Evolutionary conservation across 2,888 invertebrate species (phyloP).

Genomic region (Drosophila heteroneura): DNA sequence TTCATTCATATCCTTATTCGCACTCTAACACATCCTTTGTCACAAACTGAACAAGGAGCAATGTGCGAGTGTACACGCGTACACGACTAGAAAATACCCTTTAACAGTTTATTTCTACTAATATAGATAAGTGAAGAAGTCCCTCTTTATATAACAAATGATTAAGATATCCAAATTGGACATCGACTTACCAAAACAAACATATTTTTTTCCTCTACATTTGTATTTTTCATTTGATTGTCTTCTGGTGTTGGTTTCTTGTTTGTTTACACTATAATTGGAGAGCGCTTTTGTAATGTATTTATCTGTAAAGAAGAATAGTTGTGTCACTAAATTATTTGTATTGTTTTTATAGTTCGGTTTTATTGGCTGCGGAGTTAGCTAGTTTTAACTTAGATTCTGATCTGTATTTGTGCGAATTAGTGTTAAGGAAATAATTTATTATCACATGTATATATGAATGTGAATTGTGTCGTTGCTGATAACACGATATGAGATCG

Average conservation of each 20-base stretch:
- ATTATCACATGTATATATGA: constrained; percentile 37
- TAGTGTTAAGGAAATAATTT: constrained; percentile 51
- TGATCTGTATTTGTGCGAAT: constrained; percentile 66
- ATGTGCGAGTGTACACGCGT: neutral
- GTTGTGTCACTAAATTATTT: constrained; percentile 31
- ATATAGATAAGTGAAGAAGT: neutral
- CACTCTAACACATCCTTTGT: constrained; percentile 6
- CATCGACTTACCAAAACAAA: neutral
- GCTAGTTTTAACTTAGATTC: constrained; percentile 65
- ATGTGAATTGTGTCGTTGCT: constrained; percentile 48
- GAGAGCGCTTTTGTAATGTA: neutral
- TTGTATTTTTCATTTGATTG: neutral
- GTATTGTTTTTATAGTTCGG: constrained; percentile 10
- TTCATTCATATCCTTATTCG: constrained; percentile 68
- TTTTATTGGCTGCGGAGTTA: constrained; percentile 29
- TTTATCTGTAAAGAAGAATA: neutral
- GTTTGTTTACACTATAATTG: neutral
- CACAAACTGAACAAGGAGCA: neutral
- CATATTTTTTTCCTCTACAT: neutral
- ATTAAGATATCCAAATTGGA: neutral
- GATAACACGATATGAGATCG: constrained; percentile 35
- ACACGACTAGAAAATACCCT: neutral
- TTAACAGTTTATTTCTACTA: too few relatives aligned
- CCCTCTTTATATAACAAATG: neutral
- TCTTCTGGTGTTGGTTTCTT: neutral